These are phyloP conservation scores for Eulimnadia texana DNA, from an alignment of 1,140 invertebrate species.

Conservation along the genomic window DNA sequence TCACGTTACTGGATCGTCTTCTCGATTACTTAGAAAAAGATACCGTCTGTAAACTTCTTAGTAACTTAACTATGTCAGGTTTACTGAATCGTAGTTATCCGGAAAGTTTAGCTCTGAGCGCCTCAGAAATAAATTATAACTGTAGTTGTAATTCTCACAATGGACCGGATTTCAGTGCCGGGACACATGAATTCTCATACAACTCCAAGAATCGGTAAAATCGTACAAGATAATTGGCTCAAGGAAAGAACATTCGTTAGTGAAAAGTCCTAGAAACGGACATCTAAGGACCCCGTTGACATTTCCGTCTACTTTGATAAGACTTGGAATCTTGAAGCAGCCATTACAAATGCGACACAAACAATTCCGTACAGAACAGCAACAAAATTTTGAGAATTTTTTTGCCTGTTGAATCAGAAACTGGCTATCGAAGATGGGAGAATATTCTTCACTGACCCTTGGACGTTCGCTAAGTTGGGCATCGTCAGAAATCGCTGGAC, in stretches of 20 bases:
- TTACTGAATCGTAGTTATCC: too few species aligned
- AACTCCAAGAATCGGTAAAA: too few species aligned
- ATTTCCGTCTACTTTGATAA: slow-evolving; percentile 30
- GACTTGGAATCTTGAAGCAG: slow-evolving; percentile 26
- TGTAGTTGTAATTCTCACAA: too few species aligned
- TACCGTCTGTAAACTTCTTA: too few species aligned
- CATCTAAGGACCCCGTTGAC: slow-evolving; percentile 43
- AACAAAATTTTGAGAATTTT: slow-evolving; percentile 24
- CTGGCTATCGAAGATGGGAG: neutral
- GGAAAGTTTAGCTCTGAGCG: too few species aligned
- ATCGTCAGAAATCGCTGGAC: slow-evolving; percentile 82
- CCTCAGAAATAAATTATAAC: too few species aligned
- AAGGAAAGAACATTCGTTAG: slow-evolving; percentile 57
- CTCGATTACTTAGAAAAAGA: too few species aligned
- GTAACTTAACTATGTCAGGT: too few species aligned
- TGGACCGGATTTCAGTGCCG: too few species aligned
- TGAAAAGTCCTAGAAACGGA: slow-evolving; percentile 58
- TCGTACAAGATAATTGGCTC: slow-evolving; percentile 48
- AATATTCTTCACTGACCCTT: slow-evolving; percentile 48
- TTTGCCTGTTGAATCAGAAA: slow-evolving; percentile 22
- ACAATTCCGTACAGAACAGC: slow-evolving; percentile 27
- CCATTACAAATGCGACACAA: slow-evolving; percentile 25
- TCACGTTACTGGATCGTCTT: too few species aligned
- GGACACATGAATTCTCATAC: too few species aligned
- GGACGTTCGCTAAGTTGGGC: slow-evolving; percentile 47